Evolutionary conservation across 1,140 invertebrate species (phyloP), one percentile per base, ranked within the genome.

Genomic region (Atta texana): DNA sequence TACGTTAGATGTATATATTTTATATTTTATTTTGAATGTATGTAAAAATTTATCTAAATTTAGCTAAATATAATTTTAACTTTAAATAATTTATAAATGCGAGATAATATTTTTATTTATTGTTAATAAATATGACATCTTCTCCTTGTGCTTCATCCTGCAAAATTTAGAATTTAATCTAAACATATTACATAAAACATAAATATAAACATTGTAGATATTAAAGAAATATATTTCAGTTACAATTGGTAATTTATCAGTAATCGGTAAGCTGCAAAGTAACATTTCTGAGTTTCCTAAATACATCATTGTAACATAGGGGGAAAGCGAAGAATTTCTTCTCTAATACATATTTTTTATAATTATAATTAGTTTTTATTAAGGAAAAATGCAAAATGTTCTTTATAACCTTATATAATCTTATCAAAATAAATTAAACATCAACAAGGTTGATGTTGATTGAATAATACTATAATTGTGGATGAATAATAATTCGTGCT

Each of bases 11-110:
- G 7, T 76, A 10, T 16, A 49, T 49, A 49, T 24, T 57, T 76
- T 21, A 24, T 3, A 28, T 39, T 14, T 61, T 24, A n/a, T 39
- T 44, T 3, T 10, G 16, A 59, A 57, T 21, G 21, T 4, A 14
- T 51, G 2, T 5, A 72, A 71, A 39, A 44, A 8, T 76, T 76
- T 76, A 57, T 51, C 14, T 57, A 44, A 44, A 12, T 44, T 44
- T 44, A 44, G 39, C 8, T 44, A 44, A 44, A 44, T 44, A 44
- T 44, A 10, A 44, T 10, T 44, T 10, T 10, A 44, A 12, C 5
- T 34, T 7, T 55, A 24, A 75, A 61, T 16, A 76, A 76, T 76
- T 61, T 1, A 61, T 76, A 44, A 76, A 61, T 44, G 5, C 39
- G 2, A 57, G n/a, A 12, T 2, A 18, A 61, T 4, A 24, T n/a